Evolutionary conservation across 2,113 vertebrate species (phyloP).

Genomic region (Myrmecophaga tridactyla): DNA sequence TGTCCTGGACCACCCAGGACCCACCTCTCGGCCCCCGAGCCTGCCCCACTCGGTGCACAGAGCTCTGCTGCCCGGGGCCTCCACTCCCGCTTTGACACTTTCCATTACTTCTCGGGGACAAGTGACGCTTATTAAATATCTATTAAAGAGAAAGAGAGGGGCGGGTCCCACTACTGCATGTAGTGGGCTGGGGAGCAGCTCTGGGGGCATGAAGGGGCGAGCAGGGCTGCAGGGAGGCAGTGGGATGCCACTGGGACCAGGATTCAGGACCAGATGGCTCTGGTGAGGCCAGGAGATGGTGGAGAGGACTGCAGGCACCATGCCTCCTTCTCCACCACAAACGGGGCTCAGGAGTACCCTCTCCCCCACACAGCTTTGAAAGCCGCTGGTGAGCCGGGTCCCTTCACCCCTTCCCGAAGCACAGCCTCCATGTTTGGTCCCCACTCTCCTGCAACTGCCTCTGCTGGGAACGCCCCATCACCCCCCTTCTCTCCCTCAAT

Average conservation of each 20-base stretch:
- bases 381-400: accelerated
- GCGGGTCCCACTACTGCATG: no score
- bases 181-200: accelerated
- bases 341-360: no score
- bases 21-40: no score
- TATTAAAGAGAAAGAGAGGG: no score
- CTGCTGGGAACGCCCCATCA: accelerated
- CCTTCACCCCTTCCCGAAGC: accelerated
- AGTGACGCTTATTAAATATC: no score
- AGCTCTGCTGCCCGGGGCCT: background rate
- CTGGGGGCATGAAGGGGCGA: background rate
- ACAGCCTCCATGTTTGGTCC: accelerated
- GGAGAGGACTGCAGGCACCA: background rate
- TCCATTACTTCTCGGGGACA: no score
- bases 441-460: accelerated
- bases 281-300: background rate
- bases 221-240: background rate
- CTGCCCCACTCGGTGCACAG: no score
- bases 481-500: background rate
- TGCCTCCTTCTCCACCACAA: background rate
- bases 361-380: background rate
- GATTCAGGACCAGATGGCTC: no score
- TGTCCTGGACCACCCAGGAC: background rate
- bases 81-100: background rate
- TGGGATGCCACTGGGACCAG: background rate